Percentiles rank a stretch among this genome's conserved stretches.
These are phyloP conservation scores for Drosophila mojavensis DNA, from an alignment of 1,140 invertebrate species.

Conservation along the genomic window DNA sequence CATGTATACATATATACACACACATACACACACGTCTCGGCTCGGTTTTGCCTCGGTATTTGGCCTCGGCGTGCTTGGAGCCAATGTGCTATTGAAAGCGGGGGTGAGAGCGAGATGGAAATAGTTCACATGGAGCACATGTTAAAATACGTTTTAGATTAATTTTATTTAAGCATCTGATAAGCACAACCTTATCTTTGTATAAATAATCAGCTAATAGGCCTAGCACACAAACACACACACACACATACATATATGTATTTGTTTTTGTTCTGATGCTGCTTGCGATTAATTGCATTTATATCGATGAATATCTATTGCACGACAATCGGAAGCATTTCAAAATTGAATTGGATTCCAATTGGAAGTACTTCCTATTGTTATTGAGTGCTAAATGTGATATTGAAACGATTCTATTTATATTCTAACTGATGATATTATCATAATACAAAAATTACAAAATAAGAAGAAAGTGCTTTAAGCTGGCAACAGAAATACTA, in stretches of 20 bases:
- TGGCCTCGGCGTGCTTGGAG: constrained; percentile 22
- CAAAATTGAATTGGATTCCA: neutral
- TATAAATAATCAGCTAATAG: constrained; percentile 57
- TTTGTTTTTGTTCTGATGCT: neutral
- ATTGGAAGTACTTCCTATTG: neutral
- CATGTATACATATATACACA: neutral
- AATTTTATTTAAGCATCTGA: constrained; percentile 74
- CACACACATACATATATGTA: neutral
- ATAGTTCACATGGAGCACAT: constrained; percentile 29
- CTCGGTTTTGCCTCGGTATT: constrained; percentile 22
- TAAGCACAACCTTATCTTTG: constrained; percentile 69
- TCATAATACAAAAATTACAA: neutral
- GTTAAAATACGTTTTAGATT: constrained; percentile 75
- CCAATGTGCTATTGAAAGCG: constrained; percentile 8
- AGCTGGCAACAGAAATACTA: neutral
- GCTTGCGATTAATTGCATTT: neutral
- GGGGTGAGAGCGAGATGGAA: neutral
- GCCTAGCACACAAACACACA: constrained; percentile 4
- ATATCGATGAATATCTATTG: constrained; percentile 12
- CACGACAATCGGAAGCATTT: neutral
- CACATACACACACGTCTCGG: constrained; percentile 3
- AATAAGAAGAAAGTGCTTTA: neutral
- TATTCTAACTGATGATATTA: neutral
- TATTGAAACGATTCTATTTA: no score
- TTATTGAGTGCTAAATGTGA: neutral